phyloP scores from a whole-genome alignment of 2,888 invertebrate species.

The Megamerina dolium region DNA sequence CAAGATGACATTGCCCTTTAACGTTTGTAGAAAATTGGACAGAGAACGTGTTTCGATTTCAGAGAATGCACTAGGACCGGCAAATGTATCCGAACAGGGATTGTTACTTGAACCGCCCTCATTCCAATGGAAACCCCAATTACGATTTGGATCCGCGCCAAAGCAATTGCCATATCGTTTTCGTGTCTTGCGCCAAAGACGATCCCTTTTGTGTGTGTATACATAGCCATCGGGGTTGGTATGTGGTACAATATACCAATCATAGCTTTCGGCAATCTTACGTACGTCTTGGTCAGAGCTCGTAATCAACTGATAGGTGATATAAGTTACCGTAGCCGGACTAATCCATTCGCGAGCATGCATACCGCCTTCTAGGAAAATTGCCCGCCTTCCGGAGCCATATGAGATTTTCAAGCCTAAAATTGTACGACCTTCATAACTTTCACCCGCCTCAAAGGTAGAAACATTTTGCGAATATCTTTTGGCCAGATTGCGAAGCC shows the following conservation, averaged over 20 bases:
- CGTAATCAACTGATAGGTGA: conserved; percentile 57
- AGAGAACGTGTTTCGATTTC: conserved; percentile 55
- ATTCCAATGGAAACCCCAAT: conserved; percentile 62
- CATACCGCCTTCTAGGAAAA: conserved; percentile 61
- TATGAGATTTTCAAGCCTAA: conserved; percentile 54
- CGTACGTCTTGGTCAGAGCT: conserved; percentile 52
- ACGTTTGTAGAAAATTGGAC: conserved; percentile 53
- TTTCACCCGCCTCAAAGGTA: conserved; percentile 50
- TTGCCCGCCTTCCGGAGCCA: conserved; percentile 50
- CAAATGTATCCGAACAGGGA: conserved; percentile 49
- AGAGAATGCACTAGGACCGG: conserved; percentile 55
- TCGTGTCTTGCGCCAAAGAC: conserved; percentile 64
- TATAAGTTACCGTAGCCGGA: conserved; percentile 59
- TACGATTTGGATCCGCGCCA: conserved; percentile 61
- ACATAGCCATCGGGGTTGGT: conserved; percentile 73
- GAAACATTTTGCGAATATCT: conserved; percentile 50
- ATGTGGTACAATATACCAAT: conserved; percentile 71
- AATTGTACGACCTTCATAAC: conserved; percentile 56
- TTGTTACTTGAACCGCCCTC: conserved; percentile 51
- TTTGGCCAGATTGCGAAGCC: conserved; percentile 53
- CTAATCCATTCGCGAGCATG: conserved; percentile 73
- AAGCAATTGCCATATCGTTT: conserved; percentile 46
- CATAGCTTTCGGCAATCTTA: conserved; percentile 53
- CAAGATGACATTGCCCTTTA: conserved; percentile 53
- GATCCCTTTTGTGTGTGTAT: conserved; percentile 58